These are phyloP conservation scores for Hesperia comma DNA, from an alignment of 2,888 invertebrate genomes.

Conservation along the genomic window DNA sequence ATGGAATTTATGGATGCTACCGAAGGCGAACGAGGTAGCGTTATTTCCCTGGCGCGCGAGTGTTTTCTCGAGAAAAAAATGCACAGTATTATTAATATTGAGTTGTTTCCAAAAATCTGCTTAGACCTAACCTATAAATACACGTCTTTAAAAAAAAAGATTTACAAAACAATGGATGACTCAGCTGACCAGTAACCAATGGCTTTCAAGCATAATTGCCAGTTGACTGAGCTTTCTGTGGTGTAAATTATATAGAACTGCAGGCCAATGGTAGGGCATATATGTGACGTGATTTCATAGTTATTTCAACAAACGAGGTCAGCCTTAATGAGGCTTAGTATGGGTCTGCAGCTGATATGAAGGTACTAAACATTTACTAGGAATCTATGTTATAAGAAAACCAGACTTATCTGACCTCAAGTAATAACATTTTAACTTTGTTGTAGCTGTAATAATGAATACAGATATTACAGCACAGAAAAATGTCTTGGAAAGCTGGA, in stretches of 20 bases:
- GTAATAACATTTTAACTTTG: constrained; percentile 14
- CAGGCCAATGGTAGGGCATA: constrained; percentile 24
- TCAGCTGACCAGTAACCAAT: neutral
- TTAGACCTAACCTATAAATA: too few relatives aligned
- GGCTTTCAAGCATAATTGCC: neutral
- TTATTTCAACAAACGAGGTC: constrained; percentile 36
- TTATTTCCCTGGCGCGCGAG: too few relatives aligned
- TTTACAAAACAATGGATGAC: neutral
- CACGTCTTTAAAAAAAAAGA: too few relatives aligned
- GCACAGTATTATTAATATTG: too few relatives aligned
- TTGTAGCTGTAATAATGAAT: constrained; percentile 65
- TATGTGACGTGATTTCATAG: constrained; percentile 47
- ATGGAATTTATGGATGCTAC: too few relatives aligned
- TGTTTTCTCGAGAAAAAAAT: too few relatives aligned
- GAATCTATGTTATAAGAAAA: too few relatives aligned
- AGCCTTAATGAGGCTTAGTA: neutral
- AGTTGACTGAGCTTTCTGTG: constrained; percentile 30
- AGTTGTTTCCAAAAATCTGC: too few relatives aligned
- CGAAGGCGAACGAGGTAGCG: too few relatives aligned
- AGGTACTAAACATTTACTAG: constrained; percentile 16
- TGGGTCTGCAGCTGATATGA: constrained; percentile 6
- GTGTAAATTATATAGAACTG: constrained; percentile 16
- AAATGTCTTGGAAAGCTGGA: constrained; percentile 86
- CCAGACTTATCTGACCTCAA: neutral
- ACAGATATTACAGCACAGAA: constrained; percentile 58